Evolutionary conservation across 1,140 invertebrate genomes (phyloP).

Genomic region (Nephotettix cincticeps): DNA sequence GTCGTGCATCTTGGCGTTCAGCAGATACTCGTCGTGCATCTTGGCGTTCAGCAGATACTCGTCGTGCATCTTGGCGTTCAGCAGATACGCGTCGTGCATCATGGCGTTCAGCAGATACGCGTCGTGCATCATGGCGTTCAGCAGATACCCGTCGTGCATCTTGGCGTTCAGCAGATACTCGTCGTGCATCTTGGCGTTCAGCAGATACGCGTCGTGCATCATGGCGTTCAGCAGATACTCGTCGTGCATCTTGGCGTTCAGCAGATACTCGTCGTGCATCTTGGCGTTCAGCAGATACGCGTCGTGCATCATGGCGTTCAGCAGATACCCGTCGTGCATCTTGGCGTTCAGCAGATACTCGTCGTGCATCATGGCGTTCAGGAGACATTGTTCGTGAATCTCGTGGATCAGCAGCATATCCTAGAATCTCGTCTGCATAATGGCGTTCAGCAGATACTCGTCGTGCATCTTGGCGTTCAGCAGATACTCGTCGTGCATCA

Average conservation of each 20-base stretch:
- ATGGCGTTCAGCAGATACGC: background rate
- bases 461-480: too few species aligned
- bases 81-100: background rate
- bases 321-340: background rate
- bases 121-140: background rate
- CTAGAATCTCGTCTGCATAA: too few species aligned
- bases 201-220: background rate
- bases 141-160: background rate
- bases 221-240: background rate
- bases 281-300: background rate
- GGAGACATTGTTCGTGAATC: background rate
- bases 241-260: background rate
- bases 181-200: background rate
- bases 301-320: background rate
- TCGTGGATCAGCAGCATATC: background rate
- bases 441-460: background rate
- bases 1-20: background rate
- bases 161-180: background rate
- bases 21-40: background rate
- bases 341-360: background rate
- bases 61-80: constrained; percentile 7
- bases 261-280: background rate
- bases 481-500: too few species aligned
- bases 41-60: background rate
- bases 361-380: background rate